Percentiles rank a stretch among this genome's conserved stretches.
These are phyloP conservation scores for Tympanuchus pallidicinctus DNA, from an alignment of 2,113 vertebrate species.

Conservation along the genomic window DNA sequence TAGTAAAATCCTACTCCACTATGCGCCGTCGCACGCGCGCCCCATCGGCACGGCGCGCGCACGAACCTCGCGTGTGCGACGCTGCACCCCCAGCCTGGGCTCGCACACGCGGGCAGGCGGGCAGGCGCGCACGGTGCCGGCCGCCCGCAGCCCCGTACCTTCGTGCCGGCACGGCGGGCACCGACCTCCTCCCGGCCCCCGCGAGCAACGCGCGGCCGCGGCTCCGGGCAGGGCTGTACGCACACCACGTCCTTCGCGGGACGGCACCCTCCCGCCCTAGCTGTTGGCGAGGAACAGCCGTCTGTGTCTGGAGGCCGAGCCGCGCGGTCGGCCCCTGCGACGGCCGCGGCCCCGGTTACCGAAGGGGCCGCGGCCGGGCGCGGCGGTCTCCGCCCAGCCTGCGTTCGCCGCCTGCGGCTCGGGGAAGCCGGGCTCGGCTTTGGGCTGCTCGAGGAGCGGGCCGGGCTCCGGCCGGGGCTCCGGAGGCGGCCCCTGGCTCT, in stretches of 20 bases:
- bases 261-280: neutral
- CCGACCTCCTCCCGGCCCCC: neutral
- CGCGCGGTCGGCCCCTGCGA: conserved; percentile 1
- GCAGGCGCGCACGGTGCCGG: neutral
- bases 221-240: neutral
- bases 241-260: neutral
- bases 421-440: neutral
- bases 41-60: neutral
- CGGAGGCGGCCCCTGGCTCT: neutral
- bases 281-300: conserved; percentile 31
- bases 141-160: neutral
- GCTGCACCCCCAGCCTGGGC: no score
- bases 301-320: conserved; percentile 49
- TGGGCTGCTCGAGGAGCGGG: neutral
- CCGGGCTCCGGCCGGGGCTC: neutral
- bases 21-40: neutral
- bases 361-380: neutral
- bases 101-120: no score
- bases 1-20: conserved; percentile 33
- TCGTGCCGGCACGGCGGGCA: neutral
- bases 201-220: neutral
- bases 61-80: neutral
- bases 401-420: neutral
- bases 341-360: conserved; percentile 1
- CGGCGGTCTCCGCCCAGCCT: neutral